These are phyloP conservation scores for Nomada ruficornis DNA, from an alignment of 2,888 invertebrate genomes.

Conservation along the genomic window DNA sequence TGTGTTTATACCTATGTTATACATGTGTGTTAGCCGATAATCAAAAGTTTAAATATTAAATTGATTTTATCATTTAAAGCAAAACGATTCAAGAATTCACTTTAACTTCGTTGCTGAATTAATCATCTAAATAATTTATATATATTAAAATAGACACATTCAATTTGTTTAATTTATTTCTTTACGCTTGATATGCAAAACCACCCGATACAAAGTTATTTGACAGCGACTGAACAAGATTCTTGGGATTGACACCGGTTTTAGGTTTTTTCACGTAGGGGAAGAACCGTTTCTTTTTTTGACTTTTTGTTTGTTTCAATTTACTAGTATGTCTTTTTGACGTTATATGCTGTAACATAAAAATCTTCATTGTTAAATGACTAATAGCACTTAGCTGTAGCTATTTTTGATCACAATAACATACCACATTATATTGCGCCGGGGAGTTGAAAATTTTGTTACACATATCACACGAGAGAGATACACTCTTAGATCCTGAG, in stretches of 20 bases:
- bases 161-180: slow-evolving; percentile 8
- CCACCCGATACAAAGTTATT: slow-evolving; percentile 79
- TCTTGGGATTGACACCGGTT: slow-evolving; percentile 46
- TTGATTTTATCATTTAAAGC: neutral
- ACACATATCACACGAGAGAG: slow-evolving; percentile 78
- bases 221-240: slow-evolving; percentile 69
- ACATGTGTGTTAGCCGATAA: neutral
- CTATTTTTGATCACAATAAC: slow-evolving; percentile 34
- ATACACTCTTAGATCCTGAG: slow-evolving; percentile 63
- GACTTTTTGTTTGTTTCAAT: slow-evolving; percentile 72
- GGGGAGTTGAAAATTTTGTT: slow-evolving; percentile 83
- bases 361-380: slow-evolving; percentile 19
- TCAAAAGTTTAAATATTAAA: slow-evolving; percentile 23
- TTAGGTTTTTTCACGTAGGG: slow-evolving; percentile 78
- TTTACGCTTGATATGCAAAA: slow-evolving; percentile 68
- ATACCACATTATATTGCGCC: slow-evolving; percentile 81
- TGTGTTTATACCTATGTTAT: neutral
- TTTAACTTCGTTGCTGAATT: neutral
- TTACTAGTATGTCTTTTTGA: slow-evolving; percentile 82
- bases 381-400: neutral
- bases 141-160: slow-evolving; percentile 47
- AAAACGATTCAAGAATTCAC: neutral
- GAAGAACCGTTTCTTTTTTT: slow-evolving; percentile 74
- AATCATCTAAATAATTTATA: slow-evolving; percentile 9
- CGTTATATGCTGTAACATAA: slow-evolving; percentile 76